Evolutionary conservation across 2,888 invertebrate genomes (phyloP).

Genomic region (Pemphredon lugubris): DNA sequence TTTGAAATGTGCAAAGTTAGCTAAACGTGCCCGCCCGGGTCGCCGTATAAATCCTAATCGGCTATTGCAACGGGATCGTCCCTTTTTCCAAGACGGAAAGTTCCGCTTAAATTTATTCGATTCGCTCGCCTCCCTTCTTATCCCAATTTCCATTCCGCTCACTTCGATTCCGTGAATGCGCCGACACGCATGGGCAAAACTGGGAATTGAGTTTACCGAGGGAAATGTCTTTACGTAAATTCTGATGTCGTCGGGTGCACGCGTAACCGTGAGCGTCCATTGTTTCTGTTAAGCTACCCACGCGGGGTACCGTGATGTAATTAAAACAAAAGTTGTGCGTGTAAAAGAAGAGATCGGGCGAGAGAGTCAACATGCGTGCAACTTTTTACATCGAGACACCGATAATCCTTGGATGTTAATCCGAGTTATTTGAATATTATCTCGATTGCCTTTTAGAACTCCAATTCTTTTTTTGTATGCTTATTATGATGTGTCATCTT

Average conservation of each 20-base stretch:
- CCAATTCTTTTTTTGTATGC: no score
- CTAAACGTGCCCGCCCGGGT: conserved; percentile 11
- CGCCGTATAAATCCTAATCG: conserved; percentile 40
- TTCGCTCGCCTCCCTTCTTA: conserved; percentile 10
- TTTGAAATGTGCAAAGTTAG: conserved; percentile 12
- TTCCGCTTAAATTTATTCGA: conserved; percentile 19
- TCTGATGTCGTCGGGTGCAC: neutral
- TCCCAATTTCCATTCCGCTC: conserved; percentile 21
- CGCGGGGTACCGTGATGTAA: no score
- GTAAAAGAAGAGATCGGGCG: no score
- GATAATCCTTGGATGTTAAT: no score
- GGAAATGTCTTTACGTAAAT: conserved; percentile 3
- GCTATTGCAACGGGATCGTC: conserved; percentile 6
- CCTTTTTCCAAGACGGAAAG: conserved; percentile 9
- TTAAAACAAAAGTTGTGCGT: no score
- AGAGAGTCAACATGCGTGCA: no score
- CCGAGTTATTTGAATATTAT: no score
- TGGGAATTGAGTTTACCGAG: conserved; percentile 14
- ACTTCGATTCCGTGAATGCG: conserved; percentile 3
- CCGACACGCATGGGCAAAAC: neutral
- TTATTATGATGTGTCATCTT: no score
- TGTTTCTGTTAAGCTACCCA: no score
- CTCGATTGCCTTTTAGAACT: no score
- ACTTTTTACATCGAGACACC: no score
- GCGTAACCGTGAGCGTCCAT: no score